Conservation (phyloP, 2,113 vertebrate species). For the Oriolus oriolus region DNA sequence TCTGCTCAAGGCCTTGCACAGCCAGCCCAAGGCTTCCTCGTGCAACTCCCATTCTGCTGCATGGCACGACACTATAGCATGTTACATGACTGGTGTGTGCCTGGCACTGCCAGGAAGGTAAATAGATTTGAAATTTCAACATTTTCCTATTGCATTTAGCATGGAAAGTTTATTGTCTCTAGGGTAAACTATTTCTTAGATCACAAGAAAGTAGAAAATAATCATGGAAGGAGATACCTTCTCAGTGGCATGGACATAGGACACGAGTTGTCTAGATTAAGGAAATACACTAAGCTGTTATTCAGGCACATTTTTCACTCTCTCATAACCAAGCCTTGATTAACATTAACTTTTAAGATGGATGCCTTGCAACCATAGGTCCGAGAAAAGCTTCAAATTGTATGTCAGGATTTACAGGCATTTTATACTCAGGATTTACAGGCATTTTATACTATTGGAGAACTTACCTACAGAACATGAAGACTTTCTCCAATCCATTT, state of each 20-base stretch:
- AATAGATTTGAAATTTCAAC: background rate
- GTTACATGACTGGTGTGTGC: background rate
- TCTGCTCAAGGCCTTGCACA: background rate
- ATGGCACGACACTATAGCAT: background rate
- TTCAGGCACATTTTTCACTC: background rate
- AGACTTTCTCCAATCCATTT: background rate
- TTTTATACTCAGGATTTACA: background rate
- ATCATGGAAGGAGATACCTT: background rate
- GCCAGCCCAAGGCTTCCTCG: background rate
- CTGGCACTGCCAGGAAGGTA: background rate
- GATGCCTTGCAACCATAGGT: background rate
- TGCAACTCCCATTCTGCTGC: background rate
- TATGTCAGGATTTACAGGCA: background rate
- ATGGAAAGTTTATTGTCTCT: background rate
- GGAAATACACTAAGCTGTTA: background rate
- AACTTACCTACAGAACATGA: background rate
- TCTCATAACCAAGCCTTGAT: background rate
- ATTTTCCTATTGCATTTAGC: background rate
- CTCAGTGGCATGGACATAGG: background rate
- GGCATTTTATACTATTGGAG: background rate
- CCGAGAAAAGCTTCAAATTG: background rate
- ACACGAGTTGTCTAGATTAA: background rate
- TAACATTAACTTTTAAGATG: slow-evolving; percentile 5
- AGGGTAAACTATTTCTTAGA: background rate
- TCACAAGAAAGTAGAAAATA: background rate